phyloP scores from a whole-genome alignment of 1,140 invertebrate species.

The Drosophila rufa region DNA sequence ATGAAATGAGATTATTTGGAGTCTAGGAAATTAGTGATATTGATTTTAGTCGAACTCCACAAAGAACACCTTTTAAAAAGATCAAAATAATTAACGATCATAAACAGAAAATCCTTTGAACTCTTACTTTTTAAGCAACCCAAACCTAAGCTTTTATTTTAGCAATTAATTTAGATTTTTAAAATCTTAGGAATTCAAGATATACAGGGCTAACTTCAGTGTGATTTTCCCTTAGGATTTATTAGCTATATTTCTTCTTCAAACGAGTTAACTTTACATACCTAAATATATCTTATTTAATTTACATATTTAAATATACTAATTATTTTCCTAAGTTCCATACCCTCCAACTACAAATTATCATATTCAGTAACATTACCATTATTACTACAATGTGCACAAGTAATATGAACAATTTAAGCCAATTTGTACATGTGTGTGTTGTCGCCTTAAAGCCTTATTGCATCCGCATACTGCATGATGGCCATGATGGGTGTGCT shows the following conservation, averaged over 20 bases:
- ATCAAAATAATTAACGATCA: too few relatives aligned
- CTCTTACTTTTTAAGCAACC: too few relatives aligned
- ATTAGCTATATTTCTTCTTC: too few relatives aligned
- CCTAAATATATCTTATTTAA: not conserved
- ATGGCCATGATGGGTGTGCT: slow-evolving; percentile 49
- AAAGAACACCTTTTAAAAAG: too few relatives aligned
- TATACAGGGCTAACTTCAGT: not conserved
- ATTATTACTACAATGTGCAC: not conserved
- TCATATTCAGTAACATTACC: not conserved
- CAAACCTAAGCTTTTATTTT: too few relatives aligned
- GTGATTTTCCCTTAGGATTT: not conserved
- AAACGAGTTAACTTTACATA: not conserved
- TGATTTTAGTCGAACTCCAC: too few relatives aligned
- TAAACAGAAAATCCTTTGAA: too few relatives aligned
- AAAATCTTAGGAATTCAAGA: too few relatives aligned
- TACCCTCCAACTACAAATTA: not conserved
- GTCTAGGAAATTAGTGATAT: not conserved
- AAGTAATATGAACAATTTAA: not conserved
- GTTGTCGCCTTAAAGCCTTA: slow-evolving; percentile 39
- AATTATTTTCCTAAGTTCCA: not conserved
- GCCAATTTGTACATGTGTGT: slow-evolving; percentile 1
- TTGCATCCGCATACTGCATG: not conserved
- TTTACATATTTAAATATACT: too few relatives aligned
- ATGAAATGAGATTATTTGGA: not conserved
- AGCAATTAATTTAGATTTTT: too few relatives aligned